These are phyloP conservation scores for Philereme transversata DNA, from an alignment of 2,888 invertebrate genomes.

Conservation along the genomic window DNA sequence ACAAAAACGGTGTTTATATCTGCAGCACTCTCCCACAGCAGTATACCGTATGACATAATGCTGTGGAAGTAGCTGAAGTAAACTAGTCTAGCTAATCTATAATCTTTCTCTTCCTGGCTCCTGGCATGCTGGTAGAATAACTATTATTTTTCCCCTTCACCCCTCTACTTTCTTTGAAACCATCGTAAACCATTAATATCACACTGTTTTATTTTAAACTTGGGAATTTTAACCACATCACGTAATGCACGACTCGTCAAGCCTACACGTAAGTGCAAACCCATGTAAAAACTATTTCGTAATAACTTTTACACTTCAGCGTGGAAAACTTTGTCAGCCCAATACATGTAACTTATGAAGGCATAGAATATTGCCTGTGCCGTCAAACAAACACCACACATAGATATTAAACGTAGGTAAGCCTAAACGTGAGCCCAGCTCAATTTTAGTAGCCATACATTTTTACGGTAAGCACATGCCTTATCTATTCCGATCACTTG, in stretches of 20 bases:
- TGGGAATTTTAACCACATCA: no score
- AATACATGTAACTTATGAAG: conserved; percentile 1
- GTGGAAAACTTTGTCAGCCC: background rate
- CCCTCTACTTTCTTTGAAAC: no score
- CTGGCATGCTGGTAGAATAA: no score
- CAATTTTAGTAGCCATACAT: conserved; percentile 35
- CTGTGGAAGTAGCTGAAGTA: no score
- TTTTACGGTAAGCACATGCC: conserved; percentile 38
- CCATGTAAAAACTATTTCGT: background rate
- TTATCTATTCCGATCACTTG: conserved; percentile 31
- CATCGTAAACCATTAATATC: no score
- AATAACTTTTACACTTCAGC: background rate
- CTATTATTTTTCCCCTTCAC: no score
- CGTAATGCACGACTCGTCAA: background rate
- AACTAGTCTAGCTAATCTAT: no score
- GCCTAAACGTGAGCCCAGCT: conserved; percentile 10
- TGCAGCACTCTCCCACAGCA: no score
- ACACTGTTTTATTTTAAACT: no score
- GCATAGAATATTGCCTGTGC: conserved; percentile 3
- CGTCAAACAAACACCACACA: conserved; percentile 8
- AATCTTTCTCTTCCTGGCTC: no score
- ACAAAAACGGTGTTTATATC: no score
- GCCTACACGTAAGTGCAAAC: background rate
- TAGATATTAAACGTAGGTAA: conserved; percentile 2
- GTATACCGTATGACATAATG: no score